Conservation (phyloP, 2,797 vertebrate genomes). For the Protonibea diacanthus region DNA sequence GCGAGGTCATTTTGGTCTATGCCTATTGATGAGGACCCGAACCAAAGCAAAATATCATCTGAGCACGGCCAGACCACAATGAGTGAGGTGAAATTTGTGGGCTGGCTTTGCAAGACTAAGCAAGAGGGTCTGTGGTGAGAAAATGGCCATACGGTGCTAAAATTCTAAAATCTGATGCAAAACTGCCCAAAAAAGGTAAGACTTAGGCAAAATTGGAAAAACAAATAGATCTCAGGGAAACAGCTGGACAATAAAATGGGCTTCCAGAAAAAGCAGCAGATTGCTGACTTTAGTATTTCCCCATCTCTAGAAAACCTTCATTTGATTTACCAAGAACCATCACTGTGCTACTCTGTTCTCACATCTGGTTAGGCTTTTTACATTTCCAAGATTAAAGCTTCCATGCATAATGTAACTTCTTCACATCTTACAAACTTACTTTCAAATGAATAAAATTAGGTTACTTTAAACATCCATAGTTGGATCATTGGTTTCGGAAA, state of each 20-base stretch:
- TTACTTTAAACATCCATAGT: no score
- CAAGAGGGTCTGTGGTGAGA: not conserved
- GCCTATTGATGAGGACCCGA: not conserved
- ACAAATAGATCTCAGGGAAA: not conserved
- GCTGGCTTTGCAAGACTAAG: not conserved
- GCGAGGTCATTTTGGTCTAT: not conserved
- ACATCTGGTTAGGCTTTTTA: not conserved
- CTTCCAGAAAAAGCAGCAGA: not conserved
- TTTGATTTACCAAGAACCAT: constrained; percentile 2
- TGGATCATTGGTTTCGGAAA: no score
- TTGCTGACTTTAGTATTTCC: not conserved
- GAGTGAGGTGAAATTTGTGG: not conserved
- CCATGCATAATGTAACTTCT: not conserved
- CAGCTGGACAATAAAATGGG: not conserved
- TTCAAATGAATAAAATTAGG: not conserved
- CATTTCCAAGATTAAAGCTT: not conserved
- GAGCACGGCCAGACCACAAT: not conserved
- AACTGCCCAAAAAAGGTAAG: not conserved
- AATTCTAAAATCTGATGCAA: not conserved
- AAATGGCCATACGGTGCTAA: not conserved
- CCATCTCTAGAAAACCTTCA: not conserved
- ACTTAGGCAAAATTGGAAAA: not conserved
- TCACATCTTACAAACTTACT: not conserved
- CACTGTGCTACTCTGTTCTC: not conserved
- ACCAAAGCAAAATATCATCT: not conserved